Conservation (phyloP, 1,140 invertebrate genomes). For the Hylaeus anthracinus region DNA sequence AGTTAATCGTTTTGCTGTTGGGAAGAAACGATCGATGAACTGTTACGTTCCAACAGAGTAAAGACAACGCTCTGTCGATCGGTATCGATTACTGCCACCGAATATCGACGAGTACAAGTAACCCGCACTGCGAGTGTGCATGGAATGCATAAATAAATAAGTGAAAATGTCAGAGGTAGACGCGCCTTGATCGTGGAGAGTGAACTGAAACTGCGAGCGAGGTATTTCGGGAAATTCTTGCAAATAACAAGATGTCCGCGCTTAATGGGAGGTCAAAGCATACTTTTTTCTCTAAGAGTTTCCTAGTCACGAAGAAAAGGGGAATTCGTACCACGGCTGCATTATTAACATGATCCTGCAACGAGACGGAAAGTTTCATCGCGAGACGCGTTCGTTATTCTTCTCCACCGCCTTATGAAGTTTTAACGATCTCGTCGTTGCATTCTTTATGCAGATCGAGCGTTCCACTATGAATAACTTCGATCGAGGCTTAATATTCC, state of each 20-base stretch:
- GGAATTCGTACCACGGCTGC: not conserved
- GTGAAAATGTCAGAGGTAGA: no score
- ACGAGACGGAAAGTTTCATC: slow-evolving; percentile 19
- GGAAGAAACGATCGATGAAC: no score
- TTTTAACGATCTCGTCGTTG: slow-evolving; percentile 30
- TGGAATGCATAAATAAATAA: no score
- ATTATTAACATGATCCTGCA: slow-evolving; percentile 13
- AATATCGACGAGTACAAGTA: no score
- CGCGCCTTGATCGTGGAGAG: no score
- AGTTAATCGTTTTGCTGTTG: no score
- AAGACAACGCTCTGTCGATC: no score
- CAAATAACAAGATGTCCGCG: not conserved
- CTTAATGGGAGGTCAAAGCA: not conserved
- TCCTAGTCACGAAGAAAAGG: not conserved
- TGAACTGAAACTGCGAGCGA: not conserved
- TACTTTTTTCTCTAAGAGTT: not conserved
- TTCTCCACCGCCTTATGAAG: slow-evolving; percentile 9
- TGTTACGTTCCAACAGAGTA: no score
- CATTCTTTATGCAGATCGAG: slow-evolving; percentile 22
- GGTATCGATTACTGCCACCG: no score
- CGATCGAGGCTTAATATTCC: slow-evolving; percentile 10
- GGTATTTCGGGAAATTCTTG: not conserved
- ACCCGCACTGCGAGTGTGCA: no score
- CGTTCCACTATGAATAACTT: not conserved
- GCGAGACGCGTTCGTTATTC: slow-evolving; percentile 25